Evolutionary conservation across 2,797 vertebrate genomes (phyloP).

Genomic region (Adelosebastes latens): DNA sequence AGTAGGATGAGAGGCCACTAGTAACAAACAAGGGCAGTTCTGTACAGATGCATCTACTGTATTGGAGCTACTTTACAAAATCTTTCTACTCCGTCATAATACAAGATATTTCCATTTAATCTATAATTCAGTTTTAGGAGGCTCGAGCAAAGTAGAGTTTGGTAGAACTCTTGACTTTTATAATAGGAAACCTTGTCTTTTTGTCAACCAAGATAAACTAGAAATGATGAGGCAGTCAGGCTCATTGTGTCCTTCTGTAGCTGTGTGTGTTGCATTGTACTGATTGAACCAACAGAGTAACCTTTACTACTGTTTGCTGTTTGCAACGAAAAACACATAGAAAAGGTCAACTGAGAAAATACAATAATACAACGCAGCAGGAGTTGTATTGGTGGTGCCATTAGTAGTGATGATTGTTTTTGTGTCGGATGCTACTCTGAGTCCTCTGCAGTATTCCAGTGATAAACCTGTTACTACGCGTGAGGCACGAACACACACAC

Average conservation of each 20-base stretch:
- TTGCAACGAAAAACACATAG: neutral
- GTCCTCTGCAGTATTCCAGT: constrained; percentile 22
- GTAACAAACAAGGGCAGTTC: neutral
- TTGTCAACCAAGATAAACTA: neutral
- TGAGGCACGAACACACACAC: constrained; percentile 10
- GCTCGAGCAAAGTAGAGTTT: neutral
- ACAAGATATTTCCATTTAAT: neutral
- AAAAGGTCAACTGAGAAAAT: neutral
- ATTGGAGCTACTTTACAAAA: neutral
- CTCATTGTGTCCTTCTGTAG: neutral
- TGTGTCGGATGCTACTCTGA: neutral
- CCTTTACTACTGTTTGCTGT: neutral
- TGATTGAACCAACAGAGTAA: constrained; percentile 2
- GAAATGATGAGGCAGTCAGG: neutral
- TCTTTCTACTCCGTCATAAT: neutral
- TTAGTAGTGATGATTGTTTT: neutral
- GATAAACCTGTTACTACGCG: constrained; percentile 50
- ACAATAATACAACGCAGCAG: neutral
- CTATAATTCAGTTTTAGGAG: neutral
- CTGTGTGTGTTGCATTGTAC: neutral
- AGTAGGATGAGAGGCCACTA: neutral
- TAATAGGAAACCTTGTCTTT: neutral
- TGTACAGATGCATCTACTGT: neutral
- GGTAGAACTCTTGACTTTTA: neutral
- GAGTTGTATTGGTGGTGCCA: neutral